Conservation (phyloP, 2,888 invertebrate genomes). For the Amphipyra tragopoginis region DNA sequence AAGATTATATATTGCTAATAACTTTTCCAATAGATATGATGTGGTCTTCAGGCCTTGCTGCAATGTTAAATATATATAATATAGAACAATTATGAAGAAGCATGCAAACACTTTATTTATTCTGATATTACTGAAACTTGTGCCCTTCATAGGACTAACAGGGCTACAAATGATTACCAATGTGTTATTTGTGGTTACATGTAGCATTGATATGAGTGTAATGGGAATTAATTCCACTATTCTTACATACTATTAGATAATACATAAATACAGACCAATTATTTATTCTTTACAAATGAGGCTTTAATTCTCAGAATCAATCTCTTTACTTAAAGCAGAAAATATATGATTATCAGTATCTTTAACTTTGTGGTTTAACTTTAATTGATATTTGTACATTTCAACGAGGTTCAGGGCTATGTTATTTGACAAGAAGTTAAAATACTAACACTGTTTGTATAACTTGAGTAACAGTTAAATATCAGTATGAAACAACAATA, state of each 20-base stretch:
- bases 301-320: not conserved
- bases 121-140: not conserved
- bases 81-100: conserved; percentile 4
- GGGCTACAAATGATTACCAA: not conserved
- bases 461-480: conserved; percentile 7
- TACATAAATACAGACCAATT: not conserved
- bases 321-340: too few relatives aligned
- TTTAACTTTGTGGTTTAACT: conserved; percentile 6
- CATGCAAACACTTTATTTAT: not conserved
- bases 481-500: conserved; percentile 5
- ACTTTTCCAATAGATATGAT: conserved; percentile 94
- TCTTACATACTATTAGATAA: not conserved
- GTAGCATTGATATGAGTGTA: not conserved
- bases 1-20: conserved; percentile 95
- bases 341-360: not conserved
- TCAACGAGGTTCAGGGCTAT: not conserved
- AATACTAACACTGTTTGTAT: not conserved
- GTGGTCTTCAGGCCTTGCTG: conserved; percentile 91
- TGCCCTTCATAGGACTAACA: not conserved
- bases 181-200: not conserved
- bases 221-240: not conserved
- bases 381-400: not conserved
- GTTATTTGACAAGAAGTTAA: not conserved
- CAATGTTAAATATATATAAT: conserved; percentile 45
- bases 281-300: not conserved